Conservation (phyloP, 2,113 vertebrate species). For the Callorhinus ursinus region DNA sequence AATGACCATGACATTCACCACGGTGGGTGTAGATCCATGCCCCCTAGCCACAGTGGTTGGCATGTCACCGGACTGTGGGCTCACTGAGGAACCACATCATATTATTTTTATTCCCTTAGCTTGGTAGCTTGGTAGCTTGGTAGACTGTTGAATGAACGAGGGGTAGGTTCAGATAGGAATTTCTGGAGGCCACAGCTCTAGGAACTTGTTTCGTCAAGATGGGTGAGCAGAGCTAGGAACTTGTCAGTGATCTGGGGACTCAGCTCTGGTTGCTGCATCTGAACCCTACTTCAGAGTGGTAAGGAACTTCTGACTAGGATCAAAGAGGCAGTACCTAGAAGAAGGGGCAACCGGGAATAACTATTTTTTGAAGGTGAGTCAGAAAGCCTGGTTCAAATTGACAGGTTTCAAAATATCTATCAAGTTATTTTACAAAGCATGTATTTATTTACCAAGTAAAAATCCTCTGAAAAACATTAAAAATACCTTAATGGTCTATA, state of each 20-base stretch:
- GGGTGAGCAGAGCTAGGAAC: not conserved
- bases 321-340: not conserved
- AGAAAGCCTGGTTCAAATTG: slow-evolving; percentile 20
- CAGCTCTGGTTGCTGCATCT: not conserved
- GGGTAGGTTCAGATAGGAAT: not conserved
- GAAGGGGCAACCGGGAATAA: not conserved
- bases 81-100: not conserved
- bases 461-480: not conserved
- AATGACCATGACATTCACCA: not conserved
- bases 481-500: not conserved
- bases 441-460: not conserved
- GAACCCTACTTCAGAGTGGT: not conserved
- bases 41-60: not conserved
- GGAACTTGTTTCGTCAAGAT: not conserved
- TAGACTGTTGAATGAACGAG: not conserved
- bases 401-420: not conserved
- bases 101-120: not conserved
- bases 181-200: not conserved
- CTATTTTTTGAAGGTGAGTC: not conserved
- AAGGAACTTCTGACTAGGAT: not conserved
- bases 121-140: not conserved
- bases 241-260: not conserved
- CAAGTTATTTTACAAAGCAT: not conserved
- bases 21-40: not conserved
- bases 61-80: not conserved